These are phyloP conservation scores for Ameiurus melas DNA, from an alignment of 2,113 vertebrate genomes.

Conservation along the genomic window DNA sequence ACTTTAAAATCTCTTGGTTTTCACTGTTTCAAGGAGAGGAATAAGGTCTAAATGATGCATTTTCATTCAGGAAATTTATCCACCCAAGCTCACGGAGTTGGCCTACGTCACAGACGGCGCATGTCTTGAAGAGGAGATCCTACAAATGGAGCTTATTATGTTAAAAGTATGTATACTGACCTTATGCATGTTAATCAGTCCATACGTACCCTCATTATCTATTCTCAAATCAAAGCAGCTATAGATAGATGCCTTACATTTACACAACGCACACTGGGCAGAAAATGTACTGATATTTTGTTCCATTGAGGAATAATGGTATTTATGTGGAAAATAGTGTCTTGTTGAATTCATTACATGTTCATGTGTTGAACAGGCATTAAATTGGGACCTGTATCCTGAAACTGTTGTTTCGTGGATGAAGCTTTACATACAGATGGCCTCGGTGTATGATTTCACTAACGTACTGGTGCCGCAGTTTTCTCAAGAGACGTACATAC, in stretches of 20 bases:
- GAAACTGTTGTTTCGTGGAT: slow-evolving; percentile 88
- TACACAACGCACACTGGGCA: background rate
- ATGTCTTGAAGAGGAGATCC: slow-evolving; percentile 85
- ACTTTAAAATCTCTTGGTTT: background rate
- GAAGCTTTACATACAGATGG: slow-evolving; percentile 87
- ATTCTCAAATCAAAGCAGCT: background rate
- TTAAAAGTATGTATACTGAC: slow-evolving; percentile 75
- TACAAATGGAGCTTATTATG: slow-evolving; percentile 88
- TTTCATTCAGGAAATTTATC: slow-evolving; percentile 82
- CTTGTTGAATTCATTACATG: background rate
- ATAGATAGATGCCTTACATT: background rate
- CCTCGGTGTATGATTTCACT: slow-evolving; percentile 74
- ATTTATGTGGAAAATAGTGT: background rate
- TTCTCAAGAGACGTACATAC: slow-evolving; percentile 83
- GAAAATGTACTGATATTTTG: background rate
- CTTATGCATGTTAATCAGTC: background rate
- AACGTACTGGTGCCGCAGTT: slow-evolving; percentile 86
- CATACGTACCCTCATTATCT: background rate
- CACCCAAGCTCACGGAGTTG: slow-evolving; percentile 87
- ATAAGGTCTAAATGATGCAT: background rate
- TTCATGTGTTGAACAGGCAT: slow-evolving; percentile 68
- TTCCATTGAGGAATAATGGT: background rate
- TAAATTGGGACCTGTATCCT: slow-evolving; percentile 87
- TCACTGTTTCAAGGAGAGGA: background rate
- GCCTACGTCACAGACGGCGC: slow-evolving; percentile 87